Conservation (phyloP, 2,888 invertebrate genomes). For the Diarsia dahlii region DNA sequence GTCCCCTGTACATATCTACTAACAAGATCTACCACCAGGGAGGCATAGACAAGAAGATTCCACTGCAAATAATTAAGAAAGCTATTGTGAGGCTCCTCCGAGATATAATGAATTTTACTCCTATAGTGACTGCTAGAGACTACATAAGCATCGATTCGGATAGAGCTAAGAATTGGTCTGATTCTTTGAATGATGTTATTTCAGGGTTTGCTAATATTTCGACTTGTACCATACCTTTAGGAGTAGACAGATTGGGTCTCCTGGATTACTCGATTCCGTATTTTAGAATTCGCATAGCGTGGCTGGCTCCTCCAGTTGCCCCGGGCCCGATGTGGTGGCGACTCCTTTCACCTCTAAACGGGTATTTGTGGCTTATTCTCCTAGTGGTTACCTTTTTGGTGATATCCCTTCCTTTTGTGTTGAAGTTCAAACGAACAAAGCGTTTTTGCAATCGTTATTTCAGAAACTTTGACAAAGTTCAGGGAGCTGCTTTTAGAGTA, state of each 20-base stretch:
- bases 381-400: constrained; percentile 75
- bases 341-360: constrained; percentile 79
- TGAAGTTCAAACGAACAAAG: constrained; percentile 73
- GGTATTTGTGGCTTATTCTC: constrained; percentile 80
- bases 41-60: constrained; percentile 76
- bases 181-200: constrained; percentile 81
- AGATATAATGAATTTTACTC: constrained; percentile 81
- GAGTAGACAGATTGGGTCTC: constrained; percentile 75
- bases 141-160: constrained; percentile 81
- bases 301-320: constrained; percentile 80
- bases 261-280: constrained; percentile 81
- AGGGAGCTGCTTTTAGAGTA: constrained; percentile 75
- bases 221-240: constrained; percentile 79
- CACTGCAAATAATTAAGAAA: constrained; percentile 79
- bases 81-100: constrained; percentile 75
- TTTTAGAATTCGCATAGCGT: constrained; percentile 79
- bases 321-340: constrained; percentile 80
- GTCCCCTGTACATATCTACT: constrained; percentile 82
- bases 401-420: constrained; percentile 75
- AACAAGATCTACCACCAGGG: constrained; percentile 78
- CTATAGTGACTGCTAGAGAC: constrained; percentile 77
- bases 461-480: constrained; percentile 74
- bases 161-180: constrained; percentile 80
- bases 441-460: constrained; percentile 76
- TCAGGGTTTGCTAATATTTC: constrained; percentile 80